Evolutionary conservation across 1,140 invertebrate genomes (phyloP).

Genomic region (Lepidurus apus): DNA sequence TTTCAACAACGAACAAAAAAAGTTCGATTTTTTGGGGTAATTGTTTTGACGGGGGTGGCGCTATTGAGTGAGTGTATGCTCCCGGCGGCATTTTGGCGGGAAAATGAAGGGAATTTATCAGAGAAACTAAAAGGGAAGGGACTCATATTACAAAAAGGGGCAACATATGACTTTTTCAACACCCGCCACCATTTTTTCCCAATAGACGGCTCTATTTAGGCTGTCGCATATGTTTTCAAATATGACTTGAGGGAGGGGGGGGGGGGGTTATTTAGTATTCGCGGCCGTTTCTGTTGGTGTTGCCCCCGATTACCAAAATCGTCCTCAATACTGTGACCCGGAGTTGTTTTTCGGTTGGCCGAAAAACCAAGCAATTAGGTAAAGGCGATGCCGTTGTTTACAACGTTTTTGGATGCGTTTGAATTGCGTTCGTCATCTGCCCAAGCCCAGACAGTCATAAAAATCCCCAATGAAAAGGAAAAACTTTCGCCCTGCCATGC

Average conservation of each 20-base stretch:
- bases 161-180: background rate
- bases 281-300: background rate
- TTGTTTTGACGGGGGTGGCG: no score
- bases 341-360: background rate
- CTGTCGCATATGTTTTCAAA: background rate
- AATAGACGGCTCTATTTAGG: background rate
- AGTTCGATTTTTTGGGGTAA: no score
- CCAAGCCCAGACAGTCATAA: background rate
- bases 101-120: background rate
- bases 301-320: background rate
- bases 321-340: background rate
- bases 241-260: background rate
- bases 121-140: background rate
- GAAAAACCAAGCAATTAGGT: conserved; percentile 3
- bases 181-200: background rate
- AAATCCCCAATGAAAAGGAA: background rate
- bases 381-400: background rate
- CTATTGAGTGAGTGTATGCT: no score
- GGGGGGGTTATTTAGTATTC: background rate
- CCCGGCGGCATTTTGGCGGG: no score
- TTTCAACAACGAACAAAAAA: no score
- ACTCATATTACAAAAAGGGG: background rate
- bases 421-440: conserved; percentile 11
- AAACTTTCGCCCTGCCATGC: background rate
- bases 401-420: background rate